phyloP scores from a whole-genome alignment of 2,113 vertebrate genomes.

The Pampusana beccarii region DNA sequence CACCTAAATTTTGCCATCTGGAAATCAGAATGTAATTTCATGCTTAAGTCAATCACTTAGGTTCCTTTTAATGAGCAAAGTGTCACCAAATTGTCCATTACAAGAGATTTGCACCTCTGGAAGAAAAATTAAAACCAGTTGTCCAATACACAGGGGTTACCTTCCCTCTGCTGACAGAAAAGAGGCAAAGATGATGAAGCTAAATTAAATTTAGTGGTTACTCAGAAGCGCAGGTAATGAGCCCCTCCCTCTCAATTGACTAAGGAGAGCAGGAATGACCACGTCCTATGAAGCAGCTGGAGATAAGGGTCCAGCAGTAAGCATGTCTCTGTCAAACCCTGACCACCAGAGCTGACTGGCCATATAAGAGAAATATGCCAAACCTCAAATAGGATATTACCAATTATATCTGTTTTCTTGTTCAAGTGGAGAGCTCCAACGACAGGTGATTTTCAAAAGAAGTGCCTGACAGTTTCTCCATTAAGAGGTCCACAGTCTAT shows the following conservation, averaged over 20 bases:
- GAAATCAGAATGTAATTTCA: neutral
- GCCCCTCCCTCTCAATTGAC: neutral
- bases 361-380: neutral
- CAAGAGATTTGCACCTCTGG: neutral
- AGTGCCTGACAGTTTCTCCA: neutral
- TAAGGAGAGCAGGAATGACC: neutral
- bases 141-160: neutral
- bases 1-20: neutral
- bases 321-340: neutral
- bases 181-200: neutral
- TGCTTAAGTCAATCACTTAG: neutral
- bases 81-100: neutral
- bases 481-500: neutral
- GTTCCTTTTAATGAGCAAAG: neutral
- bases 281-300: neutral
- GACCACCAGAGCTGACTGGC: neutral
- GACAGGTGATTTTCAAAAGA: neutral
- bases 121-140: neutral
- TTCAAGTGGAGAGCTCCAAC: neutral
- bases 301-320: neutral
- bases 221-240: neutral
- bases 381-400: neutral
- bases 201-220: neutral
- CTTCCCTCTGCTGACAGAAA: neutral
- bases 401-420: neutral